phyloP scores from a whole-genome alignment of 2,797 vertebrate genomes.

The Mareca penelope region DNA sequence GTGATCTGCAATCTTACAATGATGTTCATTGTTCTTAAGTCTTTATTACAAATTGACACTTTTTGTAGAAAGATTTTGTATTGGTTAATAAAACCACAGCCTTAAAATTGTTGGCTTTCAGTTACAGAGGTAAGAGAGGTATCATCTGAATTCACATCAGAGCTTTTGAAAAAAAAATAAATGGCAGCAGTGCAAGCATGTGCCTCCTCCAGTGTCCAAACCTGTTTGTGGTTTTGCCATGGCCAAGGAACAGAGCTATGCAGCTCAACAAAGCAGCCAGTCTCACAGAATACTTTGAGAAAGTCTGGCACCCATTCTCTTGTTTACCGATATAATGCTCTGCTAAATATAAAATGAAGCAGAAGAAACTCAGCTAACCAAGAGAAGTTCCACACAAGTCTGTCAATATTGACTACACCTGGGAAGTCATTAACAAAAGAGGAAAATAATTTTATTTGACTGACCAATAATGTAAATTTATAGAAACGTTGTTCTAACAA shows the following conservation, averaged over 20 bases:
- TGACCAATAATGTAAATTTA: not conserved
- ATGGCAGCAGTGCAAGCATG: constrained; percentile 71
- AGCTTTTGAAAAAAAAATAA: constrained; percentile 47
- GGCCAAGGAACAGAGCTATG: constrained; percentile 56
- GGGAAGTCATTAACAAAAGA: not conserved
- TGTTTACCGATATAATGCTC: constrained; percentile 41
- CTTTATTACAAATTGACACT: constrained; percentile 74
- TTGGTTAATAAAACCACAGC: constrained; percentile 72
- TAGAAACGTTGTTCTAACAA: constrained; percentile 34
- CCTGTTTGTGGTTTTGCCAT: constrained; percentile 61
- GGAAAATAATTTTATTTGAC: not conserved
- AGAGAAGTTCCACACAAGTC: constrained; percentile 22
- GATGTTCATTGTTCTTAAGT: constrained; percentile 42
- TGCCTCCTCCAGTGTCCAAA: constrained; percentile 61
- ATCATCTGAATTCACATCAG: constrained; percentile 76
- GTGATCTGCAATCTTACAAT: constrained; percentile 65
- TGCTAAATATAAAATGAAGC: constrained; percentile 47
- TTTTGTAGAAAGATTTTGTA: constrained; percentile 72
- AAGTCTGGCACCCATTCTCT: constrained; percentile 44
- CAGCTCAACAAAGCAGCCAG: constrained; percentile 46
- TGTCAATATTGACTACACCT: not conserved
- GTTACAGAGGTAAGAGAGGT: constrained; percentile 78
- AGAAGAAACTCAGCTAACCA: not conserved
- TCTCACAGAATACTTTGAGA: constrained; percentile 12
- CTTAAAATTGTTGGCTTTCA: constrained; percentile 77